Conservation (phyloP, 2,797 vertebrate genomes). For the Anolis apletophallus region DNA sequence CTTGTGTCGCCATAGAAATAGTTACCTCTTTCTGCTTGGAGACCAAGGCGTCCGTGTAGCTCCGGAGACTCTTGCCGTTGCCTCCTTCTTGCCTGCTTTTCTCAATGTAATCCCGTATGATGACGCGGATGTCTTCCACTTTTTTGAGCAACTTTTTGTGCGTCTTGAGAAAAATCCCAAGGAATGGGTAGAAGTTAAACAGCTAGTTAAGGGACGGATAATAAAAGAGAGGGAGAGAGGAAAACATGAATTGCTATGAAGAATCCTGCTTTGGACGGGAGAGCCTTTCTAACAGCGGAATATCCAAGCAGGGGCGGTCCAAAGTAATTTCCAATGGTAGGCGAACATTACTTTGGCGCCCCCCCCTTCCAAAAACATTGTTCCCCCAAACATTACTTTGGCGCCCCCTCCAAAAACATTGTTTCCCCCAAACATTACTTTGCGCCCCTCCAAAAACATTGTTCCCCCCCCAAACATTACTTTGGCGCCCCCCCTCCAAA, state of each 20-base stretch:
- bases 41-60: constrained; percentile 76
- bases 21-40: constrained; percentile 73
- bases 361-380: too few relatives aligned
- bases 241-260: background rate
- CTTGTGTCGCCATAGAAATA: background rate
- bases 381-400: too few relatives aligned
- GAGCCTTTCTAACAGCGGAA: too few relatives aligned
- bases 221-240: background rate
- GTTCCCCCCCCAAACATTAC: too few relatives aligned
- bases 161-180: constrained; percentile 75
- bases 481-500: too few relatives aligned
- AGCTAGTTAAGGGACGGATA: constrained; percentile 62
- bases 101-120: constrained; percentile 72
- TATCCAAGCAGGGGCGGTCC: too few relatives aligned
- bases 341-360: too few relatives aligned
- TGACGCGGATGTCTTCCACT: constrained; percentile 71
- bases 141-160: constrained; percentile 76
- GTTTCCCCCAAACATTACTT: too few relatives aligned
- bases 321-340: too few relatives aligned
- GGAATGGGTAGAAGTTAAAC: constrained; percentile 77
- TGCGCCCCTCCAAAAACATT: too few relatives aligned
- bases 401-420: too few relatives aligned
- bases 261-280: too few relatives aligned
- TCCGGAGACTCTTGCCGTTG: constrained; percentile 46
- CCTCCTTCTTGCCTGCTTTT: constrained; percentile 38